Base-by-base conservation (phyloP, 2,888 invertebrate species). In the Spisula subtruncata region DNA sequence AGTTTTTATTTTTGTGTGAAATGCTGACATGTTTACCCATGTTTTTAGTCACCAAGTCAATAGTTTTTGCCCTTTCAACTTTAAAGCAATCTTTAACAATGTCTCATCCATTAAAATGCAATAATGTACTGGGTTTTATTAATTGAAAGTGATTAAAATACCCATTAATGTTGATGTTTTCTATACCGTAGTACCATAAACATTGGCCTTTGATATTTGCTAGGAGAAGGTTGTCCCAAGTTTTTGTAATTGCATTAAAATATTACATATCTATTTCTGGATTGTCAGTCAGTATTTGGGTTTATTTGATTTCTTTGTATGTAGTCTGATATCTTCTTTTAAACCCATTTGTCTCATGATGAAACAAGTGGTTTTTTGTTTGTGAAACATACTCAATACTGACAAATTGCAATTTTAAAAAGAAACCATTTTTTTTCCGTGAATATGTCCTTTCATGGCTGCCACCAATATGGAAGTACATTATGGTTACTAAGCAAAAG, bases 71-170 rank as follows among this genome's bases (percentile, higher is more conserved):
- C 54, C 35, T 75, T 46, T 48, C 71, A 71, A 84, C 66, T 46
- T 84, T 71, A 66, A 84, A 71, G 66, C 84, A 84, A 71, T 84
- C 29, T 14, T 48, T 81, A 48, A 41, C 46, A 66, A 41, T 84
- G n/a, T 48, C 48, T 32, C 41, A 1, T 18, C 71, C 84, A 84
- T 84, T 84, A 84, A 84, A 84, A 41, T 71, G 71, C 80, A 85
- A 80, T 80, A 32, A 80, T 54, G 41, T 46, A 35, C 75, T 25
- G 75, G 66, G 71, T 86, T 88, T 90, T 87, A 90, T 90, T 90
- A 88, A 90, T 89, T 90, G 86, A 80, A 85, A 82, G 79, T 81
- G 51, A 89, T 89, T 85, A 89, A 88, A 88, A 51, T n/a, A 41
- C n/a, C 83, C 60, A 80, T 82, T 80, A 85, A 87, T 84, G 85